phyloP scores from a whole-genome alignment of 2,113 vertebrate species.

The Podiceps cristatus region DNA sequence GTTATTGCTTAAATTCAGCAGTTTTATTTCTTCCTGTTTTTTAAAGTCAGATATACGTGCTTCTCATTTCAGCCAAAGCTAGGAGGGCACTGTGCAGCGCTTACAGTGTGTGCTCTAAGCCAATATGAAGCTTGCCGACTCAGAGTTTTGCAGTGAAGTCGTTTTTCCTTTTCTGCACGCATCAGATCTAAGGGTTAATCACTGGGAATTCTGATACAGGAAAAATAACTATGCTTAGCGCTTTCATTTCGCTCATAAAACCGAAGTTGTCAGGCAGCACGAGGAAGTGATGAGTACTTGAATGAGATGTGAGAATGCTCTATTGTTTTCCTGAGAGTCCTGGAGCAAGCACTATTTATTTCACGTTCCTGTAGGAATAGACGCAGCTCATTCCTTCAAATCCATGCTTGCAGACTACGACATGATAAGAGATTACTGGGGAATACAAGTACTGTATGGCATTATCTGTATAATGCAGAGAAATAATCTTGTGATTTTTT shows the following conservation, averaged over 20 bases:
- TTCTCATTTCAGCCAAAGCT: background rate
- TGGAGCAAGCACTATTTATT: conserved; percentile 4
- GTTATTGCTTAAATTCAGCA: conserved; percentile 52
- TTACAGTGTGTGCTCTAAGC: background rate
- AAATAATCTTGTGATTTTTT: background rate
- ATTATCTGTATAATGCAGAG: background rate
- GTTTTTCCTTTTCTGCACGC: background rate
- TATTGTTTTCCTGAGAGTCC: conserved; percentile 9
- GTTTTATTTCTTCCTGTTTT: conserved; percentile 53
- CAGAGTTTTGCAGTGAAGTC: background rate
- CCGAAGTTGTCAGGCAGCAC: background rate
- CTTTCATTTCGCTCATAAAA: background rate
- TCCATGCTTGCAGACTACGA: background rate
- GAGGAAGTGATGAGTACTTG: background rate
- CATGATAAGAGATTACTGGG: background rate
- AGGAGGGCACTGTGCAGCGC: background rate
- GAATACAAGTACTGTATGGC: background rate
- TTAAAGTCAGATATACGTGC: conserved; percentile 20
- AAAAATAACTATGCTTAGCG: background rate
- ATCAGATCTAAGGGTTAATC: conserved; percentile 10
- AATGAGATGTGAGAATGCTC: conserved; percentile 10
- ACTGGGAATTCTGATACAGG: background rate
- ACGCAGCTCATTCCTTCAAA: background rate
- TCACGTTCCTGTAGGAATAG: background rate
- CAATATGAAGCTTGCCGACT: background rate